Evolutionary conservation across 2,797 vertebrate genomes (phyloP).

Genomic region (Pseudochirops corinnae): DNA sequence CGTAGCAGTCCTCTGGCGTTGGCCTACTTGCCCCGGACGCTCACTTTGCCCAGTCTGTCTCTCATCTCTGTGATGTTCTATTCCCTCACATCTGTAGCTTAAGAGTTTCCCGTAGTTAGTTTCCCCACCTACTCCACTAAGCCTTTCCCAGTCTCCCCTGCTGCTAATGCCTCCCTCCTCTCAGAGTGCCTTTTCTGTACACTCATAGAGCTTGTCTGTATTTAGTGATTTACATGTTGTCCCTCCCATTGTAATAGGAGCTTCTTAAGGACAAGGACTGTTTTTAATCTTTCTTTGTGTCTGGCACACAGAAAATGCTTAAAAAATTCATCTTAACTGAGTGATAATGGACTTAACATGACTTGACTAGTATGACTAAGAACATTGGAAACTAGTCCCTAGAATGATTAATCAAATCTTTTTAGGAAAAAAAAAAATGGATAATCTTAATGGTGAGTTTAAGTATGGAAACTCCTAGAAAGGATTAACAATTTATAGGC

Average conservation of each 20-base stretch:
- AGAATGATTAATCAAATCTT: not conserved
- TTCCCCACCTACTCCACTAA: not conserved
- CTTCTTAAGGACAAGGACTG: not conserved
- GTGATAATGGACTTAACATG: not conserved
- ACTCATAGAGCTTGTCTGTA: not conserved
- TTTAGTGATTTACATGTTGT: not conserved
- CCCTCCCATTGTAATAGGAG: not conserved
- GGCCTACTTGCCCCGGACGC: not conserved
- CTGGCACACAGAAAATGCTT: not conserved
- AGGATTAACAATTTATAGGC: not conserved
- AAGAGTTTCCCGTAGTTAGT: not conserved
- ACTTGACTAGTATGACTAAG: not conserved
- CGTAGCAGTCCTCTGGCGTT: not conserved
- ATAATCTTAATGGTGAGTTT: not conserved
- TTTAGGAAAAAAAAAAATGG: not conserved
- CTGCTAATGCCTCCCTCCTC: not conserved
- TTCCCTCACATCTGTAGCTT: not conserved
- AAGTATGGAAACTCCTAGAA: not conserved
- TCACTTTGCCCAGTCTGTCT: not conserved
- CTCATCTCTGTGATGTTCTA: not conserved
- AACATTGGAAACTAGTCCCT: not conserved
- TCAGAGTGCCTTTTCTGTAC: not conserved
- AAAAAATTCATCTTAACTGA: not conserved
- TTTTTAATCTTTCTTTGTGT: not conserved
- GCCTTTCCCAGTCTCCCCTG: not conserved